phyloP scores from a whole-genome alignment of 2,797 vertebrate genomes.

The Phoebastria nigripes region DNA sequence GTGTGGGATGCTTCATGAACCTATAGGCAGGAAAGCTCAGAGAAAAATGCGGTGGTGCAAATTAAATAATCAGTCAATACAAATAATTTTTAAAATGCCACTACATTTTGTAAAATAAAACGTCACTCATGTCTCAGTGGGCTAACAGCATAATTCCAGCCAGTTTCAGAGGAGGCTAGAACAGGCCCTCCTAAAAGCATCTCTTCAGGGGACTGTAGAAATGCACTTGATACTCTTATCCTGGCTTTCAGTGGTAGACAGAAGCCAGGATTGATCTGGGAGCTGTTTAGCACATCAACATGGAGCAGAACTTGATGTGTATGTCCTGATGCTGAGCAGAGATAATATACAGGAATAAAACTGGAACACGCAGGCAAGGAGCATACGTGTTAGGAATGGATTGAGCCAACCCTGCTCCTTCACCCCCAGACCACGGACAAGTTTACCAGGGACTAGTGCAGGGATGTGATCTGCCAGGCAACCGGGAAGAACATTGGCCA shows the following conservation, averaged over 20 bases:
- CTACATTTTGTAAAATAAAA: not conserved
- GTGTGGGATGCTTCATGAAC: not conserved
- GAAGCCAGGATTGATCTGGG: not conserved
- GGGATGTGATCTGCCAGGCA: constrained; percentile 87
- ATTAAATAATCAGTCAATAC: not conserved
- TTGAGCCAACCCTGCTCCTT: not conserved
- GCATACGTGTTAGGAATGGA: fast-evolving
- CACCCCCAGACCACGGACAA: not conserved
- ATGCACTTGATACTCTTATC: not conserved
- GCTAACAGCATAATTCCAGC: not conserved
- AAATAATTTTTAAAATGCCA: not conserved
- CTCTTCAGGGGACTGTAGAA: not conserved
- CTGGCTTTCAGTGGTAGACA: not conserved
- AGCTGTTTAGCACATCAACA: not conserved
- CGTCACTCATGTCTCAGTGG: not conserved
- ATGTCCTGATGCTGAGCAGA: not conserved
- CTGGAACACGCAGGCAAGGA: not conserved
- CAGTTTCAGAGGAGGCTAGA: not conserved
- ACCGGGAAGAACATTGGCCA: constrained; percentile 83
- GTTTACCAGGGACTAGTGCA: constrained; percentile 84
- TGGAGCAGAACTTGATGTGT: not conserved
- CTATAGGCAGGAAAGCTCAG: not conserved
- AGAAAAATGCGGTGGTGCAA: not conserved
- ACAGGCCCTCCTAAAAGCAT: not conserved
- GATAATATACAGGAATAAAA: not conserved